Evolutionary conservation across 2,113 vertebrate genomes (phyloP).

Genomic region (Sula dactylatra): DNA sequence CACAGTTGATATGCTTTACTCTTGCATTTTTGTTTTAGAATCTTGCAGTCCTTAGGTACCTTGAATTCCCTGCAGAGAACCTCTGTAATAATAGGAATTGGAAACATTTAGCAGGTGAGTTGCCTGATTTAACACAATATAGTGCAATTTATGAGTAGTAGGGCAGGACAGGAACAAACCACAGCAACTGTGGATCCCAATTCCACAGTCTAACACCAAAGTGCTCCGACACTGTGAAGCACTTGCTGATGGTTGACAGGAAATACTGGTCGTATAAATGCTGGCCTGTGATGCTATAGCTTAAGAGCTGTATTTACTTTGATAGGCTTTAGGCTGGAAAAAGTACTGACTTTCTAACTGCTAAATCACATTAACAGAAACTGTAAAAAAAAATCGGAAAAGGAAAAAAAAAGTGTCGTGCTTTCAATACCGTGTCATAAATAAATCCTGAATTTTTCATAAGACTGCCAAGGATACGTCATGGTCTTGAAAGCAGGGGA

Average conservation of each 20-base stretch:
- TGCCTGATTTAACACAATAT: background rate
- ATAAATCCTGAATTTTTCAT: background rate
- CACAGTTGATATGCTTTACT: background rate
- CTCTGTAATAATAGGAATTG: background rate
- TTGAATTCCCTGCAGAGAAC: background rate
- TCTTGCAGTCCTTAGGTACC: no score
- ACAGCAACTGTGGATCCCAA: background rate
- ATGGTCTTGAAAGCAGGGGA: background rate
- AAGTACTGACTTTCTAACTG: background rate
- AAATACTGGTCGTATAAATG: background rate
- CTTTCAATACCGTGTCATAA: background rate
- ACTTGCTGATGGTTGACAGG: background rate
- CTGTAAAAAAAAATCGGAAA: background rate
- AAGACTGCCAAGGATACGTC: background rate
- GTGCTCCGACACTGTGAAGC: background rate
- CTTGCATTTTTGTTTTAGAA: background rate
- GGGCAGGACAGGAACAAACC: background rate
- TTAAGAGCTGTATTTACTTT: background rate
- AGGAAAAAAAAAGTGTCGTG: rapidly evolving
- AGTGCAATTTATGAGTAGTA: background rate
- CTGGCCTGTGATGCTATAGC: background rate
- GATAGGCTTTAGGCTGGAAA: background rate
- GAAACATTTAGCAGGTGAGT: background rate
- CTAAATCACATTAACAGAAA: background rate
- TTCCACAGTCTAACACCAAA: background rate